Evolutionary conservation across 2,888 invertebrate species (phyloP), one percentile per base, ranked within the genome.

Genomic region (Limnephilus auricula): DNA sequence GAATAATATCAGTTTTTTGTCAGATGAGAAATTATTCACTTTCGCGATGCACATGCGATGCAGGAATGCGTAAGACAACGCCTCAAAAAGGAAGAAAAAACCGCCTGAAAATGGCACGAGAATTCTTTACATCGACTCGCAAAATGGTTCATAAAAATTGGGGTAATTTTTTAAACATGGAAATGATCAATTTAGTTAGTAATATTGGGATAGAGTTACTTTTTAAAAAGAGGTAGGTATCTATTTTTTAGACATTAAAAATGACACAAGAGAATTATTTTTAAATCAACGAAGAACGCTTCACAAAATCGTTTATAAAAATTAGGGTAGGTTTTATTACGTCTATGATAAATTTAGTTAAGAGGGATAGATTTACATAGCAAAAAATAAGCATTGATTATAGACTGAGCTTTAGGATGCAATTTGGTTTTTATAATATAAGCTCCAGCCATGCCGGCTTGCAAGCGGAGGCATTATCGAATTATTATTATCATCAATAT

Each of bases 361-460:
- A 18, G 18, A 50, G 5, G 15, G 18, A 50, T 50, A 50, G 18
- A 50, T 79, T 79, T 79, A 79, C 0, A 79, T n/a, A 79, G 18
- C 18, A 18, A 50, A 50, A 4, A 50, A 50, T 50, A 80, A 30
- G 80, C 80, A 31, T 80, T 15, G 30, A 15, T 80, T 30, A 13
- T 80, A 80, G 65, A 85, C 34, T 37, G 85, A 85, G 85, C 85
- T 85, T 85, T 40, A 40, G 85, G 40, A 85, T n/a, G 85, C 34
- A 85, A 37, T 82, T 82, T 37, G 82, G 10, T 82, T 34, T 34
- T 40, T 10, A n/a, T n/a, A n/a, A 12, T 3, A 80, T 32, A 82
- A 82, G 82, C 82, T 85, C 40, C 85, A 30, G 18, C 15, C 50
- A 18, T 25, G 50, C 65, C 65, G 65, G 65, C 65, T 65, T n/a